Evolutionary conservation across 2,888 invertebrate species (phyloP), one percentile per base, ranked within the genome.

Genomic region (Auanema sp.): DNA sequence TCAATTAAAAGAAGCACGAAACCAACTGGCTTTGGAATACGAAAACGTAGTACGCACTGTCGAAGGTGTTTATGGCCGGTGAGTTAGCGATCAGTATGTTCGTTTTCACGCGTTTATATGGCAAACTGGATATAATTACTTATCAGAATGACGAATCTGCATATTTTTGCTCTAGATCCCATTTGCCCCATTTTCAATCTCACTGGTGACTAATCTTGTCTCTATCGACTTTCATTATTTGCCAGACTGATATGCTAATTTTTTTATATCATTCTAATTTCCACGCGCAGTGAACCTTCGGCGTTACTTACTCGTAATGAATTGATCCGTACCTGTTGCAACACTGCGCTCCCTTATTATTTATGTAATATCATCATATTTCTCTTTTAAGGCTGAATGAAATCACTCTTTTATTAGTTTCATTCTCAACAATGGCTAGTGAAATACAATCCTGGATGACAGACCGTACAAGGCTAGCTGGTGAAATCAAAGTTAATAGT

Each of bases 1-100:
- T 41, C 90, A 90, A 24, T 86, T 94, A 23, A 58, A 73, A 50
- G 78, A 79, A 44, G 72, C 68, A 51, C 60, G 76, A 41, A 62
- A 75, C 51, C 65, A 72, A 52, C 61, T 80, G 50, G 72, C 70
- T 14, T 64, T 67, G 47, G 77, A 76, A 51, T 80, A 78, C 60
- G 76, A 80, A 33, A 69, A 66, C 44, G 69, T 79, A 8, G 58
- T 78, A 18, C 65, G 75, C 16, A 76, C 66, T 0, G 74, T 75
- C 1, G 74, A 75, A 51, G 68, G 68, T 12, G 65, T 74, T 58
- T 69, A 74, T 62, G 59, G 64, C 12, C 64, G 71, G 73, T 73
- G 52, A 2, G 51, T 21, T 5, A 5, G 3, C 14, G 4, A 23
- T 16, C 5, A 11, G 16, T 52, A 5, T 18, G 53, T 5, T 24